Base-by-base conservation (phyloP, 1,140 invertebrate species). In the Homalodisca vitripennis region DNA sequence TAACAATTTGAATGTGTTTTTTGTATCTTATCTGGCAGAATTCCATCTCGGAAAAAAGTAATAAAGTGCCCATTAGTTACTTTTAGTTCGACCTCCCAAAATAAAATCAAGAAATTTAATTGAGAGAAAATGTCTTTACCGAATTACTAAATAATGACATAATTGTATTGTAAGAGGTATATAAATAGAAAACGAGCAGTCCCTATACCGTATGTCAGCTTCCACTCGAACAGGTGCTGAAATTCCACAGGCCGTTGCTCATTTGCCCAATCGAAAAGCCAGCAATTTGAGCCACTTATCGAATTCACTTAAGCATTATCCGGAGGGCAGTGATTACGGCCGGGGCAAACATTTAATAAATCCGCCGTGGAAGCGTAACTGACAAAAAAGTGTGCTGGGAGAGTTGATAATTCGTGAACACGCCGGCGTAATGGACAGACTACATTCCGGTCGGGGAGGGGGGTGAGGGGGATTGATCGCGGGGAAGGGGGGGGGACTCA, bases 401-500 rank as follows among this genome's bases (percentile, higher is more conserved):
- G n/a, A 41, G 34, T 41, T 41, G 34, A 51, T 10, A 51, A 51
- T 51, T n/a, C 48, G 34, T 41, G 3, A 51, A 51, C 48, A 3
- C 3, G 48, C 48, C 3, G 34, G 6, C 6, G n/a, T 51, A 51
- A 51, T 51, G 48, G 48, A 51, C 48, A 41, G 34, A 47, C 31
- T 41, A 66, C 20, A 24, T 47, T 66, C 24, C 41, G n/a, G 27
- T 13, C 2, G 30, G 34, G 14, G 26, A n/a, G 32, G 27, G 32
- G 64, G 34, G 32, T 14, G 64, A 17, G 27, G 31, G 32, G 67
- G 22, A 26, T 48, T n/a, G n/a, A n/a, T n/a, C n/a, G n/a, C n/a
- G n/a, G n/a, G n/a, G n/a, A n/a, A n/a, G n/a, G 29, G 17, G 67
- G 47, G 47, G 31, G 47, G 55, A 60, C 60, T 63, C 60, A 63